Evolutionary conservation across 2,888 invertebrate species (phyloP).

Genomic region (Lithophane socia): DNA sequence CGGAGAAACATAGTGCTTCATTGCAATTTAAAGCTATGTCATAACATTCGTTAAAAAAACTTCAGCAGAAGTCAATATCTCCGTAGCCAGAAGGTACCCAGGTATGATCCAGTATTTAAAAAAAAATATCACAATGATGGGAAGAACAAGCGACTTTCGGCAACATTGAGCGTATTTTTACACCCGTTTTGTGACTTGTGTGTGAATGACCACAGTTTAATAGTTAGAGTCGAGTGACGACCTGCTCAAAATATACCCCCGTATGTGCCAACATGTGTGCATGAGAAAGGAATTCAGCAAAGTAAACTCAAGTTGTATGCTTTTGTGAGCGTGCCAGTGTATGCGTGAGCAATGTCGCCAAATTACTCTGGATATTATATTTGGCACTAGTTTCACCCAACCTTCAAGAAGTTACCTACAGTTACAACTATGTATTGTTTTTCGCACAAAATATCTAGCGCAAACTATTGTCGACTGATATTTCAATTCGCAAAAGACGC

Average conservation of each 20-base stretch:
- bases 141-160: not conserved
- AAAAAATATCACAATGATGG: no score
- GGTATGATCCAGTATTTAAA: no score
- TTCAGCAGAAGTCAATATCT: no score
- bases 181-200: not conserved
- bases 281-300: conserved; percentile 79
- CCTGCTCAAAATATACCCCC: conserved; percentile 48
- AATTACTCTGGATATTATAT: conserved; percentile 68
- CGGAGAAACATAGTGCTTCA: no score
- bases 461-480: not conserved
- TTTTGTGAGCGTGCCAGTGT: conserved; percentile 67
- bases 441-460: not conserved
- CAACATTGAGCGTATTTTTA: not conserved
- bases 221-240: no score
- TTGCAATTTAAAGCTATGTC: no score
- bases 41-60: no score
- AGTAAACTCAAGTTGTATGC: conserved; percentile 78
- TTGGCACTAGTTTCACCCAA: conserved; percentile 53
- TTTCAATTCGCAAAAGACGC: not conserved
- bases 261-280: conserved; percentile 70
- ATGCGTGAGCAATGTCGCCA: conserved; percentile 70
- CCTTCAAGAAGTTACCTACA: not conserved
- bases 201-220: not conserved
- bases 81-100: no score
- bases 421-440: not conserved